Base-by-base conservation (phyloP, 2,797 vertebrate species). In the Syngnathus rostellatus region DNA sequence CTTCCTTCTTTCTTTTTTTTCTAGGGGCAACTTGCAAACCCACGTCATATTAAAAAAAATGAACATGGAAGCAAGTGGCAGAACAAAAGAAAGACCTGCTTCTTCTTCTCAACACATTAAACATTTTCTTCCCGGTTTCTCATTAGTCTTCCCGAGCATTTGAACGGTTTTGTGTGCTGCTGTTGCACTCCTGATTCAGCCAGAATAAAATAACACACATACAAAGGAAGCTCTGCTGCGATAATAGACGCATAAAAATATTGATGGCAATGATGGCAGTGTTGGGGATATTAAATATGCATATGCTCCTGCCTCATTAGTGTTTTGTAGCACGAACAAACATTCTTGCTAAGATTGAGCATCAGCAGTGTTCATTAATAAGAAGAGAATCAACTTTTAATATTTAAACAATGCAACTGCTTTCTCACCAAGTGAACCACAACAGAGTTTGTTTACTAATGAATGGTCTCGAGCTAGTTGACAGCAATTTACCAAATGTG, bases 271-370 rank as follows among this genome's bases (percentile, higher is more conserved):
- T 80, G 66, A 73, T 31, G 31, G 75, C 83, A 80, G 77, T 76
- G 80, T 69, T 73, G 53, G 39, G 66, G 71, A 65, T 79, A 86
- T 88, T 81, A 89, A 87, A 87, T 77, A 87, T 89, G 75, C 79
- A 88, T 85, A 78, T 79, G 79, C 65, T 73, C 59, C 50, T 43
- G 69, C 75, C 77, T 86, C 83, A 83, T 86, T 86, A 81, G 64
- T 51, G 57, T 65, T 70, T 72, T 58, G 66, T 41, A 51, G 68
- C 81, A 80, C 60, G 68, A 69, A 78, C 76, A 73, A 67, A 76
- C 68, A 66, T 63, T 69, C 69, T 65, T 50, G 43, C 79, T 75
- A 63, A 77, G 66, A 79, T 74, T 74, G 82, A 77, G 79, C 83
- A 87, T 86, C 83, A 89, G 78, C 79, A 73, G 68, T 64, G 74